phyloP scores from a whole-genome alignment of 2,113 vertebrate species.

The Isurus oxyrinchus region DNA sequence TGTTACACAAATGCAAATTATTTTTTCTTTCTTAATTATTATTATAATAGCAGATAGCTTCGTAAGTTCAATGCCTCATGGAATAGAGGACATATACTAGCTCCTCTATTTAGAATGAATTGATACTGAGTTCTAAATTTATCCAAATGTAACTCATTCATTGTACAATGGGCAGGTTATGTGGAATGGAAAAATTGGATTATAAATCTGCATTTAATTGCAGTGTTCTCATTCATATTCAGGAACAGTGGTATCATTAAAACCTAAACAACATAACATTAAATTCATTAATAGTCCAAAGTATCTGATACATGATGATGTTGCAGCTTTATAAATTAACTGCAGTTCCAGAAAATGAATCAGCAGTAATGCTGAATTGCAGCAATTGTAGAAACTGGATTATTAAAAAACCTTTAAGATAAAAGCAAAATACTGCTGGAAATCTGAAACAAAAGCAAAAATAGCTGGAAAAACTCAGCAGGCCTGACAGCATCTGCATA shows the following conservation, averaged over 20 bases:
- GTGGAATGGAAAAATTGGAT: neutral
- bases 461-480: no score
- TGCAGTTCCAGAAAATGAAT: neutral
- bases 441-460: no score
- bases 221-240: neutral
- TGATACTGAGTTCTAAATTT: neutral
- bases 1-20: neutral
- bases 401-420: neutral
- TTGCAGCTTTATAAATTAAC: neutral
- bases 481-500: no score
- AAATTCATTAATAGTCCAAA: constrained; percentile 22
- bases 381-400: neutral
- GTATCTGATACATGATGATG: neutral
- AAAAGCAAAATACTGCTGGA: no score
- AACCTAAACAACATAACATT: neutral
- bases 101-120: neutral
- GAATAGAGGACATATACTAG: neutral
- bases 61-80: neutral
- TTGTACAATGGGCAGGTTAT: neutral
- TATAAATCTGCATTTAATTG: neutral
- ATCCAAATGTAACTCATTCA: neutral
- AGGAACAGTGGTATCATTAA: neutral
- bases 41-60: neutral
- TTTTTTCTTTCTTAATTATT: neutral
- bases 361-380: neutral